phyloP scores from a whole-genome alignment of 1,140 invertebrate species.

The Zaprionus camerounensis region DNA sequence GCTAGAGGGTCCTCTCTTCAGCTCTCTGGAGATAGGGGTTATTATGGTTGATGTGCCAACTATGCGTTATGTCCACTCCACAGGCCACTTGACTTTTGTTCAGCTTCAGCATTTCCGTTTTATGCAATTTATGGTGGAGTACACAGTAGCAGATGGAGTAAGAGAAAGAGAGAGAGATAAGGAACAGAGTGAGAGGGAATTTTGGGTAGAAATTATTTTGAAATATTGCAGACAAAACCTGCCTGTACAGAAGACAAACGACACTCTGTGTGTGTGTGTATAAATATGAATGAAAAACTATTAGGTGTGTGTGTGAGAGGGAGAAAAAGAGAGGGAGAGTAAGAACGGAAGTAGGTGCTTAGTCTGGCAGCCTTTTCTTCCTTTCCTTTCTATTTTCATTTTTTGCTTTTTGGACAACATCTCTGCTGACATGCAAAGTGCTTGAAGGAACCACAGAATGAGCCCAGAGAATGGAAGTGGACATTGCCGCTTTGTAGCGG shows the following conservation, averaged over 20 bases:
- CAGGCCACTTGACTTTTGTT: conserved; percentile 34
- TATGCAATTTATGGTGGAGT: conserved; percentile 46
- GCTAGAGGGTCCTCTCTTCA: conserved; percentile 1
- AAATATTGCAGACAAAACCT: conserved; percentile 56
- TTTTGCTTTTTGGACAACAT: conserved; percentile 15
- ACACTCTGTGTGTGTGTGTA: conserved; percentile 2
- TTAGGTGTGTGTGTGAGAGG: conserved; percentile 22
- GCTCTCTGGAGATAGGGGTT: conserved; percentile 21
- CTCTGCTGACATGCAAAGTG: conserved; percentile 29
- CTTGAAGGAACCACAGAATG: conserved; percentile 1
- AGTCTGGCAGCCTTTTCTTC: conserved; percentile 2
- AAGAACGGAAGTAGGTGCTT: conserved; percentile 20
- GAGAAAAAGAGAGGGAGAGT: neutral
- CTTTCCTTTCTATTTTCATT: neutral
- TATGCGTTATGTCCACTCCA: conserved; percentile 47
- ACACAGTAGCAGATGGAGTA: neutral
- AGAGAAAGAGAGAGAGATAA: neutral
- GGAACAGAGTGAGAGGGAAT: neutral
- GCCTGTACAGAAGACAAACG: conserved; percentile 37
- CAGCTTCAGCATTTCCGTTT: conserved; percentile 41
- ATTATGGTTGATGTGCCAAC: conserved; percentile 42
- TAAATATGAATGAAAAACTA: conserved; percentile 50
- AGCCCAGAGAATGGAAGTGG: conserved; percentile 14
- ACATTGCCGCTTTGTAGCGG: conserved; percentile 23
- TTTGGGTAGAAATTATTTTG: conserved; percentile 51